Evolutionary conservation across 1,140 invertebrate genomes (phyloP).

Genomic region (Ooceraea biroi): DNA sequence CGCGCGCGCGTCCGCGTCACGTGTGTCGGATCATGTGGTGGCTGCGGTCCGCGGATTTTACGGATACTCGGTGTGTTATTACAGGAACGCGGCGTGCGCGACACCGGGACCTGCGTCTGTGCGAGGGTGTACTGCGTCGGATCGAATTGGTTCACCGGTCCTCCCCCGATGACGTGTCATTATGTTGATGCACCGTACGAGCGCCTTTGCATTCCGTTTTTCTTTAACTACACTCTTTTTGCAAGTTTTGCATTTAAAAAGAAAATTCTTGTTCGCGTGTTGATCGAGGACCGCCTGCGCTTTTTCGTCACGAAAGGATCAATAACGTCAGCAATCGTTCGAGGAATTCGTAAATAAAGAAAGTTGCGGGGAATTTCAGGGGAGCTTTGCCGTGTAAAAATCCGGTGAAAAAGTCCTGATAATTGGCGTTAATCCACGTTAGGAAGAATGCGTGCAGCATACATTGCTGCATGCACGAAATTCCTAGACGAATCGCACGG

Average conservation of each 20-base stretch:
- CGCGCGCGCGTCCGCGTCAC: slow-evolving; percentile 78
- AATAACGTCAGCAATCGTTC: background rate
- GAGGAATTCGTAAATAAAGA: background rate
- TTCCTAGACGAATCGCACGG: background rate
- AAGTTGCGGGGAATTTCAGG: background rate
- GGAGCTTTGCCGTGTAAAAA: background rate
- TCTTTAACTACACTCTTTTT: background rate
- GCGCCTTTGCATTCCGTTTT: too few relatives aligned
- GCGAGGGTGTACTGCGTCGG: slow-evolving; percentile 18
- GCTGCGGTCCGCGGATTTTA: slow-evolving; percentile 82
- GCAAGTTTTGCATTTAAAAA: background rate
- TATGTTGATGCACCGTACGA: slow-evolving; percentile 1
- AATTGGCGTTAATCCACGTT: background rate
- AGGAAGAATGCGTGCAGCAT: background rate
- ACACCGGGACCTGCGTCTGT: background rate
- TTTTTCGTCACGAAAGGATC: background rate
- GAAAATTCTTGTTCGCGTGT: slow-evolving; percentile 1
- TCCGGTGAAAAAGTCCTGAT: background rate
- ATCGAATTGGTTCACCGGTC: slow-evolving; percentile 47
- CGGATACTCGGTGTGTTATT: slow-evolving; percentile 82
- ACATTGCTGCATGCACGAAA: background rate
- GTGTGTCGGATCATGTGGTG: slow-evolving; percentile 83
- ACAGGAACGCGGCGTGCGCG: slow-evolving; percentile 33
- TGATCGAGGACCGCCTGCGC: background rate
- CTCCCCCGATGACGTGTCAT: slow-evolving; percentile 1